A percentile compares a stretch with the other conserved stretches of the same genome.
These are phyloP conservation scores for Araneus ventricosus DNA, from an alignment of 1,140 invertebrate genomes.

Conservation along the genomic window DNA sequence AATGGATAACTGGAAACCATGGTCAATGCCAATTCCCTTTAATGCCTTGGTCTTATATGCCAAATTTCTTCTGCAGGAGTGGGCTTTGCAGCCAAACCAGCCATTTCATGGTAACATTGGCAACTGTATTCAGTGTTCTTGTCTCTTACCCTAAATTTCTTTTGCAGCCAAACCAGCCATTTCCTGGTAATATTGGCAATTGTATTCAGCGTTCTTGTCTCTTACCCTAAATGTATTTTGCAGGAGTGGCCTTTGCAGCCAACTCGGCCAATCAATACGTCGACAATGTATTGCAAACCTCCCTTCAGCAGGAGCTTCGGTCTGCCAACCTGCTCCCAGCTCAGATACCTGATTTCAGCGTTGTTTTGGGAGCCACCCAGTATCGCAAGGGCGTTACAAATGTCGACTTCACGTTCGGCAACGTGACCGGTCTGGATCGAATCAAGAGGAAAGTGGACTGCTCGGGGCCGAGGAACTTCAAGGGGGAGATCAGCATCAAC, in stretches of 20 bases:
- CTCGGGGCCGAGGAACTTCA: neutral
- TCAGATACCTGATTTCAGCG: neutral
- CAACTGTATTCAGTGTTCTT: too few species aligned
- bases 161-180: too few species aligned
- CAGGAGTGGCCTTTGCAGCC: conserved; percentile 32
- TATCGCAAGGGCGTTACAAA: neutral
- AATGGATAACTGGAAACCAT: too few species aligned
- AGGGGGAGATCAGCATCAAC: conserved; percentile 50
- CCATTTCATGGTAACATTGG: too few species aligned
- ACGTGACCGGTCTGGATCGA: neutral
- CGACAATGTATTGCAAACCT: conserved; percentile 38
- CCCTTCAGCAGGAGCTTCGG: neutral
- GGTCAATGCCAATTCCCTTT: too few species aligned
- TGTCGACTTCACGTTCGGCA: conserved; percentile 18
- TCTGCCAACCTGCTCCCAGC: neutral
- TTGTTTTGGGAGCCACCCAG: neutral
- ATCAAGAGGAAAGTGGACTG: conserved; percentile 37
- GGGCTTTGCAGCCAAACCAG: too few species aligned
- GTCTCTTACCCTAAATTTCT: too few species aligned
- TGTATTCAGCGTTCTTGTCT: too few species aligned
- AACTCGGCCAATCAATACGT: conserved; percentile 55
- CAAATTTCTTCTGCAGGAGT: too few species aligned
- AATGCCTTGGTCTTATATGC: too few species aligned
- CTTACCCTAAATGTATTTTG: too few species aligned
- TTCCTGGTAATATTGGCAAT: too few species aligned